These are phyloP conservation scores for Seriola quinqueradiata DNA, from an alignment of 2,113 vertebrate species.

Conservation along the genomic window DNA sequence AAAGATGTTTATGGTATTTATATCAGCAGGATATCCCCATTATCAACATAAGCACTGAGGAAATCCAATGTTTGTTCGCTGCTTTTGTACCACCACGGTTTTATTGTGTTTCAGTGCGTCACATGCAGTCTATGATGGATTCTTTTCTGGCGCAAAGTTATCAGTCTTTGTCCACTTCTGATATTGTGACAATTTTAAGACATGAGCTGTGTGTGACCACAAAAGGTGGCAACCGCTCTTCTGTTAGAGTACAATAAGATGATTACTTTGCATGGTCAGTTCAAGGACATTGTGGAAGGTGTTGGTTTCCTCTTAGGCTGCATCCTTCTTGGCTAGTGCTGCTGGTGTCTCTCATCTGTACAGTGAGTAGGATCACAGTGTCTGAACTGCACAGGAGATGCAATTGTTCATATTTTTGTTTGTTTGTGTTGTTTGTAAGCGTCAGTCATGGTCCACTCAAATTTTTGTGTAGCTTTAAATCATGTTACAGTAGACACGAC, in stretches of 20 bases:
- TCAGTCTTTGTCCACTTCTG: constrained; percentile 28
- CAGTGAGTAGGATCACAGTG: background rate
- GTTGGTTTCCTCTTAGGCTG: constrained; percentile 44
- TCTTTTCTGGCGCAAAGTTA: constrained; percentile 56
- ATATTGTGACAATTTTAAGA: constrained; percentile 47
- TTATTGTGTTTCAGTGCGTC: constrained; percentile 79
- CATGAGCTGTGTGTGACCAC: constrained; percentile 4
- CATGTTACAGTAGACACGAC: too few relatives aligned
- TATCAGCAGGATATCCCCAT: constrained; percentile 82
- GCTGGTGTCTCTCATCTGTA: background rate
- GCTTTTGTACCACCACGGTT: constrained; percentile 58
- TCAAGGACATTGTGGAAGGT: constrained; percentile 54
- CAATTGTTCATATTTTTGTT: background rate
- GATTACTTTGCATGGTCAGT: constrained; percentile 51
- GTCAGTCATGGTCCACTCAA: too few relatives aligned
- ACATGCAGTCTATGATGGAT: constrained; percentile 58
- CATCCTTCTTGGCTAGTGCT: constrained; percentile 18
- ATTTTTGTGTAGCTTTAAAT: too few relatives aligned
- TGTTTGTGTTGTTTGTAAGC: too few relatives aligned
- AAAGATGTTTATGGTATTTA: constrained; percentile 29
- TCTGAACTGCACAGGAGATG: too few relatives aligned
- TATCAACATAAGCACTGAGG: constrained; percentile 77
- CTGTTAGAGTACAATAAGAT: constrained; percentile 63
- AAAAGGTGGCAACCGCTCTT: constrained; percentile 32
- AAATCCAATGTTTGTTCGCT: constrained; percentile 76